phyloP scores from a whole-genome alignment of 2,888 invertebrate genomes.

The Branchellion lobata region DNA sequence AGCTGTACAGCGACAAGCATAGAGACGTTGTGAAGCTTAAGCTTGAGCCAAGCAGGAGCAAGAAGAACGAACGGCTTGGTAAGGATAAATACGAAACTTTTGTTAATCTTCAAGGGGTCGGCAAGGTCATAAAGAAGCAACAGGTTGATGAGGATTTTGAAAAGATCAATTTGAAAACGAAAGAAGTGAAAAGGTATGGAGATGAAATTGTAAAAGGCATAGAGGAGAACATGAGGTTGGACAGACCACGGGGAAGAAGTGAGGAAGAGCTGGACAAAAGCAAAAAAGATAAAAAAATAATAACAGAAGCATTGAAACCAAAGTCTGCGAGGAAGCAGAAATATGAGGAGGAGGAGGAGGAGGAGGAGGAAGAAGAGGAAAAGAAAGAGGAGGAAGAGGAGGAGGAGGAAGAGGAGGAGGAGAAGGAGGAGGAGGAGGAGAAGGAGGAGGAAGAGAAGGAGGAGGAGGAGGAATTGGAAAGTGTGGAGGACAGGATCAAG shows the following conservation, averaged over 20 bases:
- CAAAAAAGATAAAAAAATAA: background rate
- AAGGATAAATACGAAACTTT: background rate
- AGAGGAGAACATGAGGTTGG: background rate
- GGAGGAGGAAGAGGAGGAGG: background rate
- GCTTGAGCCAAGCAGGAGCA: constrained; percentile 16
- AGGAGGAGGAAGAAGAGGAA: background rate
- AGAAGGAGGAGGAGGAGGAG: background rate
- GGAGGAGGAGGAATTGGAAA: constrained; percentile 32
- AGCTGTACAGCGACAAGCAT: background rate
- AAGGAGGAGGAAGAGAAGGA: constrained; percentile 16
- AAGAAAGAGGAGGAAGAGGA: background rate
- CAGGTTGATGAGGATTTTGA: background rate
- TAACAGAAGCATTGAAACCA: background rate
- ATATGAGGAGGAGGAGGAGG: background rate
- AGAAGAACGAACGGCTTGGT: background rate
- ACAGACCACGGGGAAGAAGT: background rate
- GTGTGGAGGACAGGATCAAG: constrained; percentile 37
- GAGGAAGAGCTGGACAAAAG: background rate
- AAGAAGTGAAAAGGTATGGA: constrained; percentile 6
- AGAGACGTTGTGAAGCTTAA: constrained; percentile 4
- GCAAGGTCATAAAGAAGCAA: background rate
- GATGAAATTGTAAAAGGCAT: background rate
- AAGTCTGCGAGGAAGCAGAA: background rate
- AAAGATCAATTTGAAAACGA: background rate
- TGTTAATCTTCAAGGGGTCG: too few species aligned